Evolutionary conservation across 2,888 invertebrate genomes (phyloP), one percentile per base, ranked within the genome.

Genomic region (Zhengitettix transpicula): DNA sequence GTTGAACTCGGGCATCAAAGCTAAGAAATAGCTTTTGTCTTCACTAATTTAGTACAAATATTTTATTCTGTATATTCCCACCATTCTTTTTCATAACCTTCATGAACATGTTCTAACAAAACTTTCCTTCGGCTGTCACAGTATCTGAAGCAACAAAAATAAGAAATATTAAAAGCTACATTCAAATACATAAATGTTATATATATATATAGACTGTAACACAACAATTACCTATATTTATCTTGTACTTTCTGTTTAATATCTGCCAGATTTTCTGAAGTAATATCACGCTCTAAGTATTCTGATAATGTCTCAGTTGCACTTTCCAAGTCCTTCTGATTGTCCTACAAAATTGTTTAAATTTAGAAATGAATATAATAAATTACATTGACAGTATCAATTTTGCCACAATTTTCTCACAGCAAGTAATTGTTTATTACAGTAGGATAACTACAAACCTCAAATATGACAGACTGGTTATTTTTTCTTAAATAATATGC

Each of bases 221-320:
- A 17, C 17, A 56, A 56, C 14, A 28, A 2, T 71, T 68, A 92
- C 92, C 93, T 89, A 77, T 92, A 94, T 78, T 96, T 96, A 73
- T 97, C 96, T 78, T 95, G 94, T 70, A 98, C 97, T 78, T 95
- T 97, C 77, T 98, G 97, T 76, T 98, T 98, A 73, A 98, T 94
- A 72, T 94, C 94, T 66, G 90, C 89, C 69, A 98, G 81, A 79
- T 97, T 95, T 77, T 97, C 96, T 69, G 89, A 89, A 66, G 96
- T 95, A 73, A 98, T 94, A 77, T 99, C 97, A 71, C 96, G 80
- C 80, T 99, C 98, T 69, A 99, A 82, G 77, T 96, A 97, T 78
- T 96, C 97, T 40, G 96, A 96, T 66, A 99, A 81, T 67, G 87
- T 91, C 77, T 99, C 98, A 47, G 98, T 98, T 67, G 98, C 95